These are phyloP conservation scores for Notothenia coriiceps DNA, from an alignment of 2,113 vertebrate species.

Conservation along the genomic window DNA sequence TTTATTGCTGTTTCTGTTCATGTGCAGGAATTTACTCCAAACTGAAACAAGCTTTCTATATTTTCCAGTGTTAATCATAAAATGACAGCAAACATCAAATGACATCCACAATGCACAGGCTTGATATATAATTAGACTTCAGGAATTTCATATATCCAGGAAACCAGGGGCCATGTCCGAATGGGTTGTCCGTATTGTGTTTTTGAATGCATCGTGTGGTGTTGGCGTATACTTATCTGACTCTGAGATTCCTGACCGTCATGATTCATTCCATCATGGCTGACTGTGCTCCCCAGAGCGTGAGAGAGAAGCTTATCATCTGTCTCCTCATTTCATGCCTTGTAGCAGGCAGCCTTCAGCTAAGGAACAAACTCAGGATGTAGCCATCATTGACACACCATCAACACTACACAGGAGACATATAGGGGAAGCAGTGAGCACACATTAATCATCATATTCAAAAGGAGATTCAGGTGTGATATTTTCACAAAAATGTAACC, in stretches of 20 bases:
- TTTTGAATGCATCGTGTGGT: conserved; percentile 12
- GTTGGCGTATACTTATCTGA: conserved; percentile 49
- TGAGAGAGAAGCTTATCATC: conserved; percentile 74
- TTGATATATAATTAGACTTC: background rate
- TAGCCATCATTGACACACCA: conserved; percentile 59
- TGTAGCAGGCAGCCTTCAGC: conserved; percentile 58
- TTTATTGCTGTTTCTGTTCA: conserved; percentile 15
- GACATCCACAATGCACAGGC: background rate
- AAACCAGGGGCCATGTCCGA: conserved; percentile 11
- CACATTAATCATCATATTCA: conserved; percentile 59
- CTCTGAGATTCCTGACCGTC: conserved; percentile 48
- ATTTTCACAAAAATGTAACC: conserved; percentile 54
- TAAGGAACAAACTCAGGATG: conserved; percentile 56
- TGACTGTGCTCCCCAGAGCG: conserved; percentile 60
- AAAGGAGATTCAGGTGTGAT: conserved; percentile 40
- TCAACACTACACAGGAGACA: conserved; percentile 41
- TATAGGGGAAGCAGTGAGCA: conserved; percentile 23
- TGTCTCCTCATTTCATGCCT: conserved; percentile 72
- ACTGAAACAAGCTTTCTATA: background rate
- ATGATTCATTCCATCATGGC: conserved; percentile 70
- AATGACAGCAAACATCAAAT: background rate
- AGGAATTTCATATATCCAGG: background rate
- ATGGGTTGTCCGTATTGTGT: conserved; percentile 16
- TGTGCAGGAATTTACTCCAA: background rate
- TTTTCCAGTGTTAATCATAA: background rate